Evolutionary conservation across 2,888 invertebrate genomes (phyloP).

Genomic region (Amphipoea lucens): DNA sequence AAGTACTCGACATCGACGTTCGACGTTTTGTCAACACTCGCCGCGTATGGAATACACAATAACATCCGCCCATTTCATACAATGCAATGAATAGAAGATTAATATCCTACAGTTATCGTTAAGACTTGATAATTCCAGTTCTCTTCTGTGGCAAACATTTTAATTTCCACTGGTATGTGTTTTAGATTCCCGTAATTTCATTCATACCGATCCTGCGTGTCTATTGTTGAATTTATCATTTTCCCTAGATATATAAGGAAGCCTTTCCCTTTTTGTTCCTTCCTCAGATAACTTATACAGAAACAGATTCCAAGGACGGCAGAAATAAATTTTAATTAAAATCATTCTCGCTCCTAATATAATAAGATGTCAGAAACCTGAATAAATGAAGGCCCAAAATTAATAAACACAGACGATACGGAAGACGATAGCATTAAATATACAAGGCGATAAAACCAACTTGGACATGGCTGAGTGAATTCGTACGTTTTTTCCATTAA

Average conservation of each 20-base stretch:
- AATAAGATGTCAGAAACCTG: conserved; percentile 31
- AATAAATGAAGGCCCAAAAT: conserved; percentile 37
- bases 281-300: background rate
- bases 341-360: conserved; percentile 18
- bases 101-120: conserved; percentile 56
- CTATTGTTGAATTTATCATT: background rate
- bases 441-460: conserved; percentile 56
- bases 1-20: conserved; percentile 59
- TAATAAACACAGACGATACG: conserved; percentile 51
- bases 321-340: conserved; percentile 32
- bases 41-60: conserved; percentile 75
- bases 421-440: conserved; percentile 56
- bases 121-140: conserved; percentile 44
- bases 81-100: conserved; percentile 61
- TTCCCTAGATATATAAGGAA: conserved; percentile 4
- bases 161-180: conserved; percentile 3
- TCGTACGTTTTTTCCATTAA: conserved; percentile 50
- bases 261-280: background rate
- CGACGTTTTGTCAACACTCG: conserved; percentile 76
- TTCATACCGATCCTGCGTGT: background rate
- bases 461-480: conserved; percentile 57
- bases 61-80: conserved; percentile 71
- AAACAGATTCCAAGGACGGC: background rate
- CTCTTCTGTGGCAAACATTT: conserved; percentile 31
- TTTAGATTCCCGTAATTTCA: conserved; percentile 3